Evolutionary conservation across 2,888 invertebrate genomes (phyloP), one percentile per base, ranked within the genome.

Genomic region (Thereva unica): DNA sequence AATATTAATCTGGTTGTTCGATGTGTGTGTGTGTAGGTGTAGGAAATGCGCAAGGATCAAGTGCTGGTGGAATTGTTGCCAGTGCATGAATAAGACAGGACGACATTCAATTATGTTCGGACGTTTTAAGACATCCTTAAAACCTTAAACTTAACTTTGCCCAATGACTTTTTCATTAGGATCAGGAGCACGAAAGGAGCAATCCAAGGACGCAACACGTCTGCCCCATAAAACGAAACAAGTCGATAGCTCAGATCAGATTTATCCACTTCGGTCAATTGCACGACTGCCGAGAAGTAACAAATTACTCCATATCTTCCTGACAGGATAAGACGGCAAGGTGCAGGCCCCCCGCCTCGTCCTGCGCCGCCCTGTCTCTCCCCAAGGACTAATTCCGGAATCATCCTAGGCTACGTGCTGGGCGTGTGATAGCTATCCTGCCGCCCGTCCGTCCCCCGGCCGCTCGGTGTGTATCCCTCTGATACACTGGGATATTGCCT

Each of bases 221-320:
- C 50, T 50, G 35, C 50, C 49, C 61, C 50, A 61, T 61, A 61
- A 61, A 61, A 61, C 50, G 61, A 61, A 61, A 61, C 61, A 50
- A 61, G 61, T 61, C 50, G 49, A 61, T 61, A 61, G 61, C 50
- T 40, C 47, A 41, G 50, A 61, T 61, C 61, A 61, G 61, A 61
- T 61, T 61, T 61, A 61, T 50, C 61, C 61, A 61, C 50, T 61
- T 61, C 50, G 61, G 61, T 61, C 61, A 61, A 61, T 61, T 61
- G 61, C 61, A 61, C 61, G 61, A 61, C 49, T 61, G 50, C 61
- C 50, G 50, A 61, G 61, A 61, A 40, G 50, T 50, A 61, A 61
- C 61, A 50, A 61, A 61, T 61, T 61, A 61, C 50, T 50, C 40
- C 37, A 41, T 38, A 40, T 50, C 61, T 61, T 61, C 50, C 61